These are phyloP conservation scores for Rhombomys opimus DNA, from an alignment of 2,113 vertebrate genomes.

Conservation along the genomic window DNA sequence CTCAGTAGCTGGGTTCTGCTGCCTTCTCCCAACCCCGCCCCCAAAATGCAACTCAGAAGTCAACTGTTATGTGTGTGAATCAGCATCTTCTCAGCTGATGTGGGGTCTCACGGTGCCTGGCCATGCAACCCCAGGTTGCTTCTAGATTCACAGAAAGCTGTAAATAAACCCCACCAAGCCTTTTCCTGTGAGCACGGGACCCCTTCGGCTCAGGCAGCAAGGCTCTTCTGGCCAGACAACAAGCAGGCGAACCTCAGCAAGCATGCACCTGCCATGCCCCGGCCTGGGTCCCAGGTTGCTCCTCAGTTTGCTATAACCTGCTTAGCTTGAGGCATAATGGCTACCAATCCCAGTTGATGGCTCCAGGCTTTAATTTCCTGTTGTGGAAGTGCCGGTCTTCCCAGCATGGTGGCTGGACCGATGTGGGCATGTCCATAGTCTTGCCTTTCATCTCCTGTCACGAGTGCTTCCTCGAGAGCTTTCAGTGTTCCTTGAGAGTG, in stretches of 20 bases:
- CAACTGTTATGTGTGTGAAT: background rate
- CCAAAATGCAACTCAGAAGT: background rate
- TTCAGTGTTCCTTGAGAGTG: background rate
- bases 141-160: background rate
- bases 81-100: background rate
- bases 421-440: background rate
- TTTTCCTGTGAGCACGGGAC: background rate
- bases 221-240: background rate
- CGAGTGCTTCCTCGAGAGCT: background rate
- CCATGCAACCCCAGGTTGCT: background rate
- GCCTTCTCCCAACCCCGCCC: too few relatives aligned
- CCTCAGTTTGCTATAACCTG: background rate
- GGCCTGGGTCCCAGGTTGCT: background rate
- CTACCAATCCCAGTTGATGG: background rate
- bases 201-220: background rate
- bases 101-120: background rate
- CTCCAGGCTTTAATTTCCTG: background rate
- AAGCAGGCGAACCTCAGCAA: background rate
- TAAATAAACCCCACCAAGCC: background rate
- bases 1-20: background rate
- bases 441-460: background rate
- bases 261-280: background rate
- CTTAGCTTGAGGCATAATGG: background rate
- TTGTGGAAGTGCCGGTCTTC: background rate
- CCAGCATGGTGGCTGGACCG: background rate